These are phyloP conservation scores for Drosophila elegans DNA, from an alignment of 1,140 invertebrate species.

Conservation along the genomic window DNA sequence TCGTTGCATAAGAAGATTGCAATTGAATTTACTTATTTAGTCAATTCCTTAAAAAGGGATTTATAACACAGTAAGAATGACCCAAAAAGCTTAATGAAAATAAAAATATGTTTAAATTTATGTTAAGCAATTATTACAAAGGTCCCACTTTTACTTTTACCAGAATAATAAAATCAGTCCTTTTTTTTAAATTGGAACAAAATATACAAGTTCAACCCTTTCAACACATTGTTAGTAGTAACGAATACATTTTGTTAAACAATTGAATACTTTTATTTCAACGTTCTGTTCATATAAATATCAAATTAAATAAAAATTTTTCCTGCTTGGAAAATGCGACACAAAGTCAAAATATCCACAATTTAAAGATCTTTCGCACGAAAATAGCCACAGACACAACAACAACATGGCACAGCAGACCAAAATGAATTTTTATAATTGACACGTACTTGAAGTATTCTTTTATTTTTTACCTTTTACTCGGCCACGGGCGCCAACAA, in stretches of 20 bases:
- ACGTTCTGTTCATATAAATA: neutral
- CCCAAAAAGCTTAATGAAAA: too few species aligned
- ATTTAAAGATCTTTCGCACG: constrained; percentile 42
- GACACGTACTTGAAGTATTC: constrained; percentile 73
- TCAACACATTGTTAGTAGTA: too few species aligned
- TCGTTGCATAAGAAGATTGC: neutral
- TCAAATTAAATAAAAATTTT: neutral
- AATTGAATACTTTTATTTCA: too few species aligned
- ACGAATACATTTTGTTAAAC: too few species aligned
- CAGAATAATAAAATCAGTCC: too few species aligned
- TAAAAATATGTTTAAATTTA: too few species aligned
- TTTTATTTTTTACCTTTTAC: constrained; percentile 58
- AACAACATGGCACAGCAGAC: constrained; percentile 9
- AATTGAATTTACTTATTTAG: neutral
- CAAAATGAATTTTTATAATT: constrained; percentile 65
- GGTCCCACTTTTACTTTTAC: too few species aligned
- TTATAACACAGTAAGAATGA: too few species aligned
- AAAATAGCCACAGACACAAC: constrained; percentile 47
- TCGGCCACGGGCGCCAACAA: constrained; percentile 34
- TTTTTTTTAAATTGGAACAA: too few species aligned
- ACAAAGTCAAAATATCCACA: constrained; percentile 52
- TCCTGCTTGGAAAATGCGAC: constrained; percentile 17
- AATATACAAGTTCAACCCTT: too few species aligned
- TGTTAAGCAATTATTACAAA: too few species aligned
- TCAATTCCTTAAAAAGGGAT: too few species aligned